These are phyloP conservation scores for Danio rerio DNA, from an alignment of 2,113 vertebrate genomes.

Conservation along the genomic window GRCz12tu NC_133181.1:29795501-29796000, in stretches of 20 bases:
- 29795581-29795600: not conserved
- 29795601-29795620: too few relatives aligned
- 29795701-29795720: constrained; percentile 14
- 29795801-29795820: constrained; percentile 39
- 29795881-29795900: constrained; percentile 4
- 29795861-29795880: constrained; percentile 1
- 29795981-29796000: constrained; percentile 18
- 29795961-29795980: not conserved
- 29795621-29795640: not conserved
- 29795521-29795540: too few relatives aligned
- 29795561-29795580: not conserved
- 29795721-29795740: not conserved
- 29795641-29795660: not conserved
- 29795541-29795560: not conserved
- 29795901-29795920: constrained; percentile 54
- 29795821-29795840: constrained; percentile 9
- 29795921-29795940: constrained; percentile 41
- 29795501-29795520: too few relatives aligned
- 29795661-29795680: not conserved
- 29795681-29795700: not conserved
- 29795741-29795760: not conserved
- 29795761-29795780: constrained; percentile 22
- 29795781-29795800: constrained; percentile 47
- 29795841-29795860: not conserved
- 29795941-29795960: not conserved